Evolutionary conservation across 2,888 invertebrate species (phyloP).

Genomic region (Clepsis dumicolana): DNA sequence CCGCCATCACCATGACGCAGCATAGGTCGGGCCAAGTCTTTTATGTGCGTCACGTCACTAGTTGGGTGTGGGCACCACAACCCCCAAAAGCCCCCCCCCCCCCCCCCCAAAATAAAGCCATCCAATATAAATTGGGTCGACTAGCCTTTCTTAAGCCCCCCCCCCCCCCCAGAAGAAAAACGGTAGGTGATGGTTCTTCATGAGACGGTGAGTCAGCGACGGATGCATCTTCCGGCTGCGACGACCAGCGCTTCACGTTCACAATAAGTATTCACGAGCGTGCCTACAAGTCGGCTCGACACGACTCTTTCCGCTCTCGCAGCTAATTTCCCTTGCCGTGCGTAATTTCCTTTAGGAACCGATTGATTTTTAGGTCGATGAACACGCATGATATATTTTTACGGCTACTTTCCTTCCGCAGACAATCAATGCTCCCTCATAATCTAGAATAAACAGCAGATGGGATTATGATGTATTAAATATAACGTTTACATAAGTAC

Average conservation of each 20-base stretch:
- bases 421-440: background rate
- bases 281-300: background rate
- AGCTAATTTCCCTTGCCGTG: background rate
- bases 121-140: background rate
- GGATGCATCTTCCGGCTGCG: slow-evolving; percentile 65
- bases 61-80: background rate
- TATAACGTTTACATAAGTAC: too few relatives aligned
- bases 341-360: slow-evolving; percentile 1
- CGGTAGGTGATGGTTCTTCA: background rate
- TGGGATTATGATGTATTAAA: too few relatives aligned
- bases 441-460: background rate
- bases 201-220: slow-evolving; percentile 44
- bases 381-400: background rate
- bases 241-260: slow-evolving; percentile 11
- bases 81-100: background rate
- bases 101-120: background rate
- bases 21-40: background rate
- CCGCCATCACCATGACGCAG: too few relatives aligned
- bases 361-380: background rate
- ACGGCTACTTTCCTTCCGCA: background rate
- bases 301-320: background rate
- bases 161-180: background rate
- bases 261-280: slow-evolving; percentile 29
- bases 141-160: background rate
- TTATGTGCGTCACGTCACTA: background rate